Percentiles rank a stretch among this genome's conserved stretches.
Conservation (phyloP, 2,113 vertebrate species). For the Aplodontia rufa region DNA sequence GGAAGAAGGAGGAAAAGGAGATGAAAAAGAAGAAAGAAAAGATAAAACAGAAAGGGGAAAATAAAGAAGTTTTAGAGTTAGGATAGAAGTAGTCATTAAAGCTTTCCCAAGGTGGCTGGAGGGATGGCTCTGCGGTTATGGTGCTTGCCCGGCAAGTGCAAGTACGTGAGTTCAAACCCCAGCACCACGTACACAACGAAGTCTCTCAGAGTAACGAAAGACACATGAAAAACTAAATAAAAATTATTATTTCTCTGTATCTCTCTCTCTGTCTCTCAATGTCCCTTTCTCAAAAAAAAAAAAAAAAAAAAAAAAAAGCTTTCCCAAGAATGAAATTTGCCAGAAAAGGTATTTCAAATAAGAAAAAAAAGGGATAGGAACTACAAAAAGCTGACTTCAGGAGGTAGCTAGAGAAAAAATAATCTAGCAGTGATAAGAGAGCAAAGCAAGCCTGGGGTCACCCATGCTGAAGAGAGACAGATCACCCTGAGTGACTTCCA, state of each 20-base stretch:
- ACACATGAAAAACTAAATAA: too few species aligned
- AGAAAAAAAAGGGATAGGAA: not conserved
- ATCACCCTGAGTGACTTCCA: not conserved
- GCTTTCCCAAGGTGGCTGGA: too few species aligned
- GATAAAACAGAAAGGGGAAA: not conserved
- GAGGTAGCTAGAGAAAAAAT: not conserved
- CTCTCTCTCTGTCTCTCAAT: too few species aligned
- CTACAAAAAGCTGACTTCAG: not conserved
- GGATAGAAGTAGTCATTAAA: not conserved
- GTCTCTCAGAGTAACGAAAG: too few species aligned
- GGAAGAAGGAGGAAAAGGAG: not conserved
- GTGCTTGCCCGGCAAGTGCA: too few species aligned
- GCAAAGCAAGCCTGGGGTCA: not conserved
- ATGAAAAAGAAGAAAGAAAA: too few species aligned
- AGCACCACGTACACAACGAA: too few species aligned
- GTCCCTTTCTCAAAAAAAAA: too few species aligned
- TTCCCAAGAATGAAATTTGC: not conserved
- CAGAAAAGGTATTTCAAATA: not conserved
- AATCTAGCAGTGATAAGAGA: not conserved
- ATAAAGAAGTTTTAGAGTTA: not conserved
- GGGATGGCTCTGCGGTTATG: too few species aligned
- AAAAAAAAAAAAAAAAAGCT: too few species aligned
- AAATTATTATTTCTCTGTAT: too few species aligned
- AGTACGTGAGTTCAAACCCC: too few species aligned
- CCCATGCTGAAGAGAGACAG: not conserved